Evolutionary conservation across 2,113 vertebrate genomes (phyloP), one percentile per base, ranked within the genome.

Genomic region (Polyodon spathula): DNA sequence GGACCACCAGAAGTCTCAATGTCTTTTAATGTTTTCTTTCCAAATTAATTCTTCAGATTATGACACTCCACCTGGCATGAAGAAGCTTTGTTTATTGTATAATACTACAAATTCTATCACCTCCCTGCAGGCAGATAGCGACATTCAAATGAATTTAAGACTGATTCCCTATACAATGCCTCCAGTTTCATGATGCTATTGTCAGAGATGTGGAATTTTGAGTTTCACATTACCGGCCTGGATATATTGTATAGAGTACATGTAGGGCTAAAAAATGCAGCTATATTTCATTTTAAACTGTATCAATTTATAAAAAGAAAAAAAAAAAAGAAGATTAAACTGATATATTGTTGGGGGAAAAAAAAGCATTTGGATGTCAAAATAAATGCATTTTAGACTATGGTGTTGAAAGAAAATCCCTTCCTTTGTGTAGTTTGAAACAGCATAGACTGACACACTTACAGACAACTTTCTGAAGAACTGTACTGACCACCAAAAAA

Each of bases 111-210:
- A 50, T 11, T 50, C 48, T n/a, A 50, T n/a, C 48, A 50, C 48
- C 48, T 50, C 48, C 6, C 9, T 50, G 88, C 60, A 80, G 83
- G 80, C 88, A 89, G 87, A 89, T 90, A 84, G 87, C 86, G 82
- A 76, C 83, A 87, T 89, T 87, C 86, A 88, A 88, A 90, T 90
- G 86, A 90, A 89, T 88, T 88, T 88, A 83, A 88, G 84, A 89
- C 88, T 87, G 87, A 88, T 88, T 87, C 83, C 86, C 73, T 81
- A 81, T 89, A 86, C 87, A 87, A 81, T 66, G 75, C 79, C 71
- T 86, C 85, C 87, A 88, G 81, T 81, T 83, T 74, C 74, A 78
- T 77, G 79, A 82, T 71, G 81, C 76, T 76, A 67, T 54, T 70
- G 67, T 86, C 82, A 81, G 73, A 85, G 78, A 50, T 50, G 48